These are phyloP conservation scores for Chlorodrepanis virens DNA, from an alignment of 2,113 vertebrate species.

Conservation along the genomic window DNA sequence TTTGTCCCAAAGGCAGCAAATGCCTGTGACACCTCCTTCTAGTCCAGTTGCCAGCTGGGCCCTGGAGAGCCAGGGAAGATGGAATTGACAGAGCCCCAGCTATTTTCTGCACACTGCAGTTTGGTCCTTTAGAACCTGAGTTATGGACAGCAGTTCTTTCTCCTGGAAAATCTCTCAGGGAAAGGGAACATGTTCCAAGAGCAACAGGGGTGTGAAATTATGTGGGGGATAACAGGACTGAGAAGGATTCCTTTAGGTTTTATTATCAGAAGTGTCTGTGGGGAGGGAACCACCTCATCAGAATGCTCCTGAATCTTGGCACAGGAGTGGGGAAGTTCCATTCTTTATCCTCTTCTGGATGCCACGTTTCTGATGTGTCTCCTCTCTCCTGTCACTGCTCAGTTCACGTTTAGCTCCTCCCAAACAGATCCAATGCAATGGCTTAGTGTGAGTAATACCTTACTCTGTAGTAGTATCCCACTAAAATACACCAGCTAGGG, in stretches of 20 bases:
- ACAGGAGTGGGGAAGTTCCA: not conserved
- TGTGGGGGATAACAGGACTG: not conserved
- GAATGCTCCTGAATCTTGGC: not conserved
- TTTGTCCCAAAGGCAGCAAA: slow-evolving; percentile 22
- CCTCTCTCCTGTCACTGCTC: not conserved
- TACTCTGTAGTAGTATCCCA: not conserved
- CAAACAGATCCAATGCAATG: not conserved
- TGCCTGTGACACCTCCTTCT: not conserved
- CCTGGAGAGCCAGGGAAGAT: not conserved
- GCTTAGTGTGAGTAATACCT: not conserved
- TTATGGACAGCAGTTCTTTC: not conserved
- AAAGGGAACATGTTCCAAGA: not conserved
- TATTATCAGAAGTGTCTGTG: not conserved
- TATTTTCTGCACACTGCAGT: slow-evolving; percentile 21
- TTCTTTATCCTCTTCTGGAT: not conserved
- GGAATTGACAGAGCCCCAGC: slow-evolving; percentile 1
- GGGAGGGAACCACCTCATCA: not conserved
- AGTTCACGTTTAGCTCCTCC: not conserved
- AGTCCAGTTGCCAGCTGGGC: not conserved
- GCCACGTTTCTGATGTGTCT: not conserved
- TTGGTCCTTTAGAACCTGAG: slow-evolving; percentile 12
- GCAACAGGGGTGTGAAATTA: slow-evolving; percentile 12
- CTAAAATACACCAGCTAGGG: not conserved
- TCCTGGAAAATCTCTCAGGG: slow-evolving; percentile 44
- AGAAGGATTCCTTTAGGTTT: not conserved